Conservation (phyloP, 2,797 vertebrate genomes). For the Carduelis carduelis region DNA sequence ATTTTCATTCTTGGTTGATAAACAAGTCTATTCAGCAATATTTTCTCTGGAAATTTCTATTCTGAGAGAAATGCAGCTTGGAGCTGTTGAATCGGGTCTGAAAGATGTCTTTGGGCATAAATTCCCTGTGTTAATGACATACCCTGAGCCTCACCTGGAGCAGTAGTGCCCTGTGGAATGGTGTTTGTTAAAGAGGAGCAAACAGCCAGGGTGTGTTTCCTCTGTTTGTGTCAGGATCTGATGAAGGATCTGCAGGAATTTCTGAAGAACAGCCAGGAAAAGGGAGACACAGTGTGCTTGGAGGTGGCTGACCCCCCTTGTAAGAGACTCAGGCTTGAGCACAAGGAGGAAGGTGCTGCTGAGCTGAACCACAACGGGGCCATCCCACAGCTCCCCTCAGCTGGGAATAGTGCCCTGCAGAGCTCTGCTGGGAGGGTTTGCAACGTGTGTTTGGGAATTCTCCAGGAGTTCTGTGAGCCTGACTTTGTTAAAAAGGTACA, state of each 20-base stretch:
- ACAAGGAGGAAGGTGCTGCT: not conserved
- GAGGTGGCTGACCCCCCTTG: conserved; percentile 75
- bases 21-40: not conserved
- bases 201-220: not conserved
- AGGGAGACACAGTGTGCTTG: conserved; percentile 12
- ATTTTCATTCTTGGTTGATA: not conserved
- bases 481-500: conserved; percentile 82
- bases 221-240: conserved; percentile 78
- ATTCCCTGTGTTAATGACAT: not conserved
- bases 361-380: conserved; percentile 48
- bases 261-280: conserved; percentile 29
- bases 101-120: not conserved
- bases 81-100: not conserved
- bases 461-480: conserved; percentile 84
- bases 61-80: not conserved
- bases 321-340: conserved; percentile 81
- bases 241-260: conserved; percentile 79
- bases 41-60: not conserved
- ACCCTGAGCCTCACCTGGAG: not conserved
- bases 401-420: not conserved
- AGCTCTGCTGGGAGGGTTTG: conserved; percentile 68
- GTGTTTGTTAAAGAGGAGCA: not conserved
- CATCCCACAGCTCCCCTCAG: not conserved
- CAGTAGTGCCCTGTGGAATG: not conserved
- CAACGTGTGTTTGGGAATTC: conserved; percentile 87